Base-by-base conservation (phyloP, 2,888 invertebrate species). In the Sphaeridia pumilis region DNA sequence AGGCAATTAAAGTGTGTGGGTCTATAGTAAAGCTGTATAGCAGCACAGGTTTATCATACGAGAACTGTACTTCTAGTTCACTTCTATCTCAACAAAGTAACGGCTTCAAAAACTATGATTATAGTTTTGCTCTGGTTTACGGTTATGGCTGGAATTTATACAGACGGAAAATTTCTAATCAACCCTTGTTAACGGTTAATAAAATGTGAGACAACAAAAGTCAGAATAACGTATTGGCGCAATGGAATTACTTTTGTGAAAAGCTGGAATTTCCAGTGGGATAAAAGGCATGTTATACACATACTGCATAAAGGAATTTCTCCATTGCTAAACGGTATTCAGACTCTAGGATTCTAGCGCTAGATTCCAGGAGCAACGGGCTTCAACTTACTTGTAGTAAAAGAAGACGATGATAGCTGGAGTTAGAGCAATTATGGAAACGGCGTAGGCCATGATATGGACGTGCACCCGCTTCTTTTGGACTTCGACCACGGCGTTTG, bases 351-450 rank as follows among this genome's bases (percentile, higher is more conserved):
- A n/a, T n/a, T n/a, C n/a, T n/a, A n/a, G n/a, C n/a, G n/a, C n/a
- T n/a, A n/a, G n/a, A n/a, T n/a, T n/a, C n/a, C n/a, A n/a, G 10
- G 14, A 36, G 27, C 38, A 35, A 43, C 67, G n/a, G n/a, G n/a
- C n/a, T n/a, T 43, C 43, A 35, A 43, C 67, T 67, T 65, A 70
- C 70, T 67, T 69, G 65, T 68, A 70, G 4, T 63, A 49, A 46
- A 67, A 67, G 59, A 70, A 70, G 35, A 70, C 67, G 50, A 67
- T 52, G 22, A 70, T 63, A 17, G 70, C 69, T 4, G 70, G 70
- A 3, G 68, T 54, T 5, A 70, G 65, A 20, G 66, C 64, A 17
- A 64, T 61, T 24, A 68, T 59, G 12, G 68, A 68, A 20, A 69
- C 43, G 26, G 61, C 61, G 52, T 67, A 68, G 4, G 68, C 65